These are phyloP conservation scores for Mellivora capensis DNA, from an alignment of 2,113 vertebrate genomes.

Conservation along the genomic window DNA sequence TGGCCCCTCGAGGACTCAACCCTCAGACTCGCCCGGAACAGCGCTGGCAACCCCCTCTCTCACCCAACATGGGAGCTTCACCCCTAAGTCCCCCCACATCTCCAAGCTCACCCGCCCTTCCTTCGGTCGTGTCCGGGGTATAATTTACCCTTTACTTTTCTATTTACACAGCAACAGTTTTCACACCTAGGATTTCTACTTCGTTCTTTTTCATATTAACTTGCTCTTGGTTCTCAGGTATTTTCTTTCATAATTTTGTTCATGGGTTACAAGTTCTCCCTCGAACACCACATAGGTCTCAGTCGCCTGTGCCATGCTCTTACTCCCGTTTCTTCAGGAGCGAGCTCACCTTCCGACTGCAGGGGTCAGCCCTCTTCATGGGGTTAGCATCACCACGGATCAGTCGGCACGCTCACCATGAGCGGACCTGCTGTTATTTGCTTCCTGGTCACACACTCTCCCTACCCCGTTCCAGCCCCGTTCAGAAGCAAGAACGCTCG, in stretches of 20 bases:
- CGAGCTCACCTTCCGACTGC: not conserved
- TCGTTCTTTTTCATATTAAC: not conserved
- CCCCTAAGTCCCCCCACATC: not conserved
- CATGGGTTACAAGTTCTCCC: not conserved
- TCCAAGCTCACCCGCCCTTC: not conserved
- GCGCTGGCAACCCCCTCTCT: fast-evolving
- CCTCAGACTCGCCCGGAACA: not conserved
- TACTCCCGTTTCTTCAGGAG: not conserved
- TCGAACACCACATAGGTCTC: fast-evolving
- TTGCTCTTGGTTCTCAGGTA: not conserved
- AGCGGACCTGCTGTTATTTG: no score
- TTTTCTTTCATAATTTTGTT: no score
- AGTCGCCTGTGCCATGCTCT: no score
- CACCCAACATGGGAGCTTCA: fast-evolving
- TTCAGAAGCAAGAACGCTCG: not conserved
- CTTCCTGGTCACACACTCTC: no score
- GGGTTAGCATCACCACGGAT: not conserved
- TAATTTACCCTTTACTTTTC: not conserved
- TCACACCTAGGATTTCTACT: not conserved
- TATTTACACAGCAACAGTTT: not conserved
- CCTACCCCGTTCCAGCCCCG: not conserved
- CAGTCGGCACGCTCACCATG: not conserved
- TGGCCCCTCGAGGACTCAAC: fast-evolving
- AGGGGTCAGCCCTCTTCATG: not conserved
- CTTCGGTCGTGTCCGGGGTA: fast-evolving